Conservation (phyloP, 2,888 invertebrate genomes). For the Cryptops parisi region DNA sequence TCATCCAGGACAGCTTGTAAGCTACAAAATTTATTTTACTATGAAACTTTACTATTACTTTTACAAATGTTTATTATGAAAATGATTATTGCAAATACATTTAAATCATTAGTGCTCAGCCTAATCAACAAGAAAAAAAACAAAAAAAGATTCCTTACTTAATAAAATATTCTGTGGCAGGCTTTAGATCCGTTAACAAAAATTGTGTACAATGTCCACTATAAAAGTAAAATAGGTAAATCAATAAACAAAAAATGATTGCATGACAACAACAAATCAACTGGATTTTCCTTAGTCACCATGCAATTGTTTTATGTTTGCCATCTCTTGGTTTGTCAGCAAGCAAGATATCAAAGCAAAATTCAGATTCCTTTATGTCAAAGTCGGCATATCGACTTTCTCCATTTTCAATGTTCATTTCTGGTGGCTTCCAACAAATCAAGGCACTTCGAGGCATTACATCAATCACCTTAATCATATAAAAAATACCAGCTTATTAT, state of each 20-base stretch:
- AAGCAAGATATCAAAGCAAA: constrained; percentile 65
- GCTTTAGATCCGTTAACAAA: constrained; percentile 62
- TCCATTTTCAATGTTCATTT: constrained; percentile 36
- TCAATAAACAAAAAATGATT: too few species aligned
- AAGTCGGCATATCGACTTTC: constrained; percentile 39
- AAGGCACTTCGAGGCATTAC: constrained; percentile 70
- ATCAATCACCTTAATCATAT: constrained; percentile 51
- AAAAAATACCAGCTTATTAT: too few species aligned
- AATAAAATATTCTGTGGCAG: constrained; percentile 75
- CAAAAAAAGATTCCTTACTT: constrained; percentile 34
- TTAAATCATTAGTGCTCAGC: constrained; percentile 4
- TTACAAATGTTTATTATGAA: too few species aligned
- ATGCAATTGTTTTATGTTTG: constrained; percentile 70
- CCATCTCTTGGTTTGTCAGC: constrained; percentile 58
- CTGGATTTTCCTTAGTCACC: constrained; percentile 35
- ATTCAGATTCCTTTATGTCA: constrained; percentile 45
- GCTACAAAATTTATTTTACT: too few species aligned
- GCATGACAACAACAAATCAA: background rate
- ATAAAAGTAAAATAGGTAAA: too few species aligned
- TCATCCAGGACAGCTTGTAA: constrained; percentile 57
- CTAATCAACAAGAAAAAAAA: too few species aligned
- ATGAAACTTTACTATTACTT: too few species aligned
- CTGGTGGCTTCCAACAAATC: constrained; percentile 62
- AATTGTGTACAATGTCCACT: constrained; percentile 16
- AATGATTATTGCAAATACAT: constrained; percentile 1